Evolutionary conservation across 2,888 invertebrate genomes (phyloP), one percentile per base, ranked within the genome.

Genomic region (Pterobdella sp.): DNA sequence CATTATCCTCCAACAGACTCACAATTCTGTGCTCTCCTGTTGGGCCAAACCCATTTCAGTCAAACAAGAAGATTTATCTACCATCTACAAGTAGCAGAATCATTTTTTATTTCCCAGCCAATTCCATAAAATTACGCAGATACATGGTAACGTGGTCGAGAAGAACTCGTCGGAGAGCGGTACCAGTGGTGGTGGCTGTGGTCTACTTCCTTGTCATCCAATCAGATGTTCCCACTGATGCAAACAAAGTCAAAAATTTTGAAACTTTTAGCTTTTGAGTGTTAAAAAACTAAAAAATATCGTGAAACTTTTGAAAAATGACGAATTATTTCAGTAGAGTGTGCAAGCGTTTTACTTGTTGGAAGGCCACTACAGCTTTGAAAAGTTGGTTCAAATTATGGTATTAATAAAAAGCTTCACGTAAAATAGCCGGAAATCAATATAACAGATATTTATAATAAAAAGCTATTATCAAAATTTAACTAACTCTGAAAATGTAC

Each of bases 91-190:
- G 60, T 56, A 42, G 49, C 10, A n/a, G n/a, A n/a, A n/a, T n/a
- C n/a, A n/a, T n/a, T n/a, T n/a, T n/a, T n/a, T n/a, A n/a, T n/a
- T n/a, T n/a, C n/a, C n/a, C n/a, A 42, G 42, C 7, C 42, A 42
- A 42, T 42, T 42, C 18, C 60, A 56, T 3, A 7, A 4, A 56
- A 7, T 26, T 26, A 22, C n/a, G n/a, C 60, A 56, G 60, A 26
- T 56, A 56, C 60, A 26, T 26, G 26, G 60, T 56, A 4, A 56
- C 60, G n/a, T 56, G 60, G 60, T 56, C 60, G 4, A 56, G 60
- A 26, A 4, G 60, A 56, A 56, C 60, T n/a, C 60, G 60, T 22
- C 4, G 60, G 4, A 56, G 60, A 14, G n/a, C 60, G 4, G 60
- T 56, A 26, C 60, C 60, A 22, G 60, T 56, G n/a, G 60, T 56